These are phyloP conservation scores for Drosophila mojavensis DNA, from an alignment of 1,140 invertebrate genomes.

Conservation along the genomic window DNA sequence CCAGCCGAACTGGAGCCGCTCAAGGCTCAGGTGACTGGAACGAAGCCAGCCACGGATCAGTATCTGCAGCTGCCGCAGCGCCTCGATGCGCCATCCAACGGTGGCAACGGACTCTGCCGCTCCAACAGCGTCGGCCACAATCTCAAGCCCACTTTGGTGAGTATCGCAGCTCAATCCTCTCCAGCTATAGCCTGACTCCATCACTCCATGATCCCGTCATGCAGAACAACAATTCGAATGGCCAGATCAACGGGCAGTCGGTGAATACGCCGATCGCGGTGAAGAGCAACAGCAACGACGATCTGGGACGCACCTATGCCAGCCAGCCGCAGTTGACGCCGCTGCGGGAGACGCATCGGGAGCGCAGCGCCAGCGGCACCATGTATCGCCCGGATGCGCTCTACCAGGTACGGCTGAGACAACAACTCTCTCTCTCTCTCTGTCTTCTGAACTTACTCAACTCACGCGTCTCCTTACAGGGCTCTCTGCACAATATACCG, in stretches of 20 bases:
- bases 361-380: conserved; percentile 87
- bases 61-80: conserved; percentile 71
- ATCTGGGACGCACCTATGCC: conserved; percentile 59
- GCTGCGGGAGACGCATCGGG: conserved; percentile 62
- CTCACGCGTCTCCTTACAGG: conserved; percentile 78
- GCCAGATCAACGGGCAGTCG: conserved; percentile 48
- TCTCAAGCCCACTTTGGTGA: conserved; percentile 60
- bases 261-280: conserved; percentile 24
- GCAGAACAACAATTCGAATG: conserved; percentile 73
- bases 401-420: conserved; percentile 88
- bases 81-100: conserved; percentile 25
- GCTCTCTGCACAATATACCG: conserved; percentile 84
- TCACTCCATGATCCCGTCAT: too few relatives aligned
- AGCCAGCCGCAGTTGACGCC: conserved; percentile 77
- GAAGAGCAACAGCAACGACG: conserved; percentile 75
- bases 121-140: conserved; percentile 80
- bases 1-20: conserved; percentile 70
- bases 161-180: neutral
- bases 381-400: conserved; percentile 94
- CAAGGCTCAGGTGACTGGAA: conserved; percentile 36
- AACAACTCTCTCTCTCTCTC: neutral
- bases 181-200: too few relatives aligned
- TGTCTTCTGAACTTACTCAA: neutral
- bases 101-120: conserved; percentile 54
- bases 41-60: conserved; percentile 55